phyloP scores from a whole-genome alignment of 2,113 vertebrate species.

The Rhinichthys klamathensis region DNA sequence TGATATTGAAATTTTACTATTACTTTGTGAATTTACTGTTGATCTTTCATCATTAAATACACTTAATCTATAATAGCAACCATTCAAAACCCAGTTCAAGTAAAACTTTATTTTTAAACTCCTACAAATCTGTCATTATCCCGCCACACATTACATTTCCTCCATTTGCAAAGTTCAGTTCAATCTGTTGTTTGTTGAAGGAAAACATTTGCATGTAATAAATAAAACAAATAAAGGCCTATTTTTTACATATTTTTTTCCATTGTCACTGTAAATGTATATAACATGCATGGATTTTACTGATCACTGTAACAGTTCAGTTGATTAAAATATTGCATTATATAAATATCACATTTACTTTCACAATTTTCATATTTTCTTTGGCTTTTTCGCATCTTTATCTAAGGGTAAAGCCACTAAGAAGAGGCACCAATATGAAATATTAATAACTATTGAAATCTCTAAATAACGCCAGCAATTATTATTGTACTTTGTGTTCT shows the following conservation, averaged over 20 bases:
- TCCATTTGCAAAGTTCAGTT: not conserved
- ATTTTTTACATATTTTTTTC: not conserved
- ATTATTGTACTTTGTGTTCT: not conserved
- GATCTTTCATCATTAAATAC: not conserved
- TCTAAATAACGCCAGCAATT: not conserved
- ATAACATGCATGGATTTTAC: not conserved
- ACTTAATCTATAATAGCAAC: not conserved
- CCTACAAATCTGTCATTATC: not conserved
- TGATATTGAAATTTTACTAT: not conserved
- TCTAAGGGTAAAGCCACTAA: not conserved
- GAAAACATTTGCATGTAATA: not conserved
- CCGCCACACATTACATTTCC: not conserved
- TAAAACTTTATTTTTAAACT: conserved; percentile 1
- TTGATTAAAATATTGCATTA: not conserved
- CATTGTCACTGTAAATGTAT: not conserved
- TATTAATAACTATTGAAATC: not conserved
- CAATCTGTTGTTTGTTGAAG: not conserved
- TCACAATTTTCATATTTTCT: not conserved
- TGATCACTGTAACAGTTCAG: not conserved
- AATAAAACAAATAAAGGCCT: not conserved
- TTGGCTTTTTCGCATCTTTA: conserved; percentile 29
- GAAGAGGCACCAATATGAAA: not conserved
- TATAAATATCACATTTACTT: not conserved
- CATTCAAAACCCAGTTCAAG: not conserved
- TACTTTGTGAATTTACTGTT: not conserved